Base-by-base conservation (phyloP, 2,113 vertebrate genomes). In the Columba janthina region DNA sequence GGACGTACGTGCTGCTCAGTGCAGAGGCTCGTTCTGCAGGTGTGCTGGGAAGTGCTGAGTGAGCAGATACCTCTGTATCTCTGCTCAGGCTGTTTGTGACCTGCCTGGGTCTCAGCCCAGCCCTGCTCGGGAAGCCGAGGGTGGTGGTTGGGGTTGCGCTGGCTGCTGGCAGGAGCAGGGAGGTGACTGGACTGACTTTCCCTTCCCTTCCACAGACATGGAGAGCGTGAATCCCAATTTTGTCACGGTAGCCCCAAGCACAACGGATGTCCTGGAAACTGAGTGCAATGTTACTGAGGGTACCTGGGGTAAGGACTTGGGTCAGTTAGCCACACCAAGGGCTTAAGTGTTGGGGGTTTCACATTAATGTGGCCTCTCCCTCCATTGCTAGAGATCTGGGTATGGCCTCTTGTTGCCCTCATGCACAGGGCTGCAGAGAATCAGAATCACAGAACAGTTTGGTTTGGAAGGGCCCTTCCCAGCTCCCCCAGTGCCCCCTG, bases 131-230 rank as follows among this genome's bases (percentile, higher is more conserved):
- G 36, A 61, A 32, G 28, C 51, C 16, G 8, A 44, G 19, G 11
- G 15, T 13, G 16, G 22, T 38, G 51, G 6, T 1, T 77, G 75
- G 85, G 73, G 6, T 58, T 44, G 32, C 19, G 2, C n/a, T 57
- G 42, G 8, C 6, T 0, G 3, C 36, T 53, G 75, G 22, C n/a
- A 61, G 83, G 60, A 64, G 26, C 42, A 50, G 54, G 31, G 48
- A 48, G 40, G 15, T 13, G 8, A 20, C 18, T 85, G 80, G n/a
- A 15, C 73, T 95, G 79, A 97, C 10, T 10, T 73, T 90, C 36
- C 24, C 22, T 81, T 84, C 40, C 72, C 72, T 64, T 53, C 96
- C 97, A 85, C 96, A 88, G 98, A 98, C 84, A 98, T 98, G 92
- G 79, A 97, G 77, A 94, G 65, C 1, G 81, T 98, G 21, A 96